Percentiles rank a stretch among this genome's conserved stretches.
Conservation (phyloP, 2,797 vertebrate species). For the Valencia hispanica region DNA sequence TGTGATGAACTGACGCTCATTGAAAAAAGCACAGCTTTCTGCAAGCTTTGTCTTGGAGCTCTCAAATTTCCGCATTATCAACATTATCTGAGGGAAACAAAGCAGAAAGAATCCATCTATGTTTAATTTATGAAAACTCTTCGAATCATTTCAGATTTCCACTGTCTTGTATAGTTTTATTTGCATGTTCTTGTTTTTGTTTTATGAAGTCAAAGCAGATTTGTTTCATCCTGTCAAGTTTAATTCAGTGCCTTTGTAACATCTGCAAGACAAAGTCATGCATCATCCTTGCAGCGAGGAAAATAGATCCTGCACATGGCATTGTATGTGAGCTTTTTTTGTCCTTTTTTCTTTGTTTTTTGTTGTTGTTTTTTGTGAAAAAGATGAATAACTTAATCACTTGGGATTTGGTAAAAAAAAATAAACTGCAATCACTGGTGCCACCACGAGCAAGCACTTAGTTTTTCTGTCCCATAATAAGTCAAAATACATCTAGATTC, state of each 20-base stretch:
- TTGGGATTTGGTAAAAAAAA: neutral
- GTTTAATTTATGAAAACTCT: constrained; percentile 8
- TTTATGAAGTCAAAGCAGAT: neutral
- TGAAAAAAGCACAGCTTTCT: constrained; percentile 13
- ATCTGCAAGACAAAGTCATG: constrained; percentile 2
- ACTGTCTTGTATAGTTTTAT: constrained; percentile 6
- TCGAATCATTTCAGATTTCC: constrained; percentile 19
- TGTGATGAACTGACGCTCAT: constrained; percentile 48
- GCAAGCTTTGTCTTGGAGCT: constrained; percentile 27
- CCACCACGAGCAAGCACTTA: neutral
- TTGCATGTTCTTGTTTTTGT: constrained; percentile 12
- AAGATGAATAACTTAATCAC: neutral
- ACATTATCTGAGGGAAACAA: constrained; percentile 6
- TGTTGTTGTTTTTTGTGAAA: neutral
- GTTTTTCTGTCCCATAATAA: too few relatives aligned
- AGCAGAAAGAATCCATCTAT: constrained; percentile 10
- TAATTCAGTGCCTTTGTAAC: neutral
- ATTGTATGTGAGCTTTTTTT: neutral
- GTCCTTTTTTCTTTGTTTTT: neutral
- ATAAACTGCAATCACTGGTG: neutral
- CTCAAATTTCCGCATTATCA: constrained; percentile 21
- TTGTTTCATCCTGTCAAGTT: constrained; percentile 8
- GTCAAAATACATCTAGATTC: too few relatives aligned
- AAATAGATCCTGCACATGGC: neutral
- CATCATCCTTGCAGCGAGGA: neutral